Base-by-base conservation (phyloP, 92 coral and sea anemone genomes). In the Plumapathes pennacea region DNA sequence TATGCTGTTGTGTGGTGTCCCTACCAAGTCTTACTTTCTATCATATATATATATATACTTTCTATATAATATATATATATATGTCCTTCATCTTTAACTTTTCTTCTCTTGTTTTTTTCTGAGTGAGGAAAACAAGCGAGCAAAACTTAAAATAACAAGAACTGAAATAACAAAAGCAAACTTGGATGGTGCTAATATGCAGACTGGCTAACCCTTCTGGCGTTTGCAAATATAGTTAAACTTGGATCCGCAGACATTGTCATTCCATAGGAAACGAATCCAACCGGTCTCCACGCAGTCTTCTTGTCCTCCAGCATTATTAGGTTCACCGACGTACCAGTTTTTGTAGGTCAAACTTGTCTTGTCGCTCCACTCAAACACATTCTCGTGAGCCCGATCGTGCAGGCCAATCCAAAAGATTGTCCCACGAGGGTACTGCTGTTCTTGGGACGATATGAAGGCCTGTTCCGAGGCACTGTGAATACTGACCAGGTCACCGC, bases 371-470 rank as follows among this genome's bases (percentile, higher is more conserved):
- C 99, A 94, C 18, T 39, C 77, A 29, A 80, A 94, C 19, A 67
- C 42, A 3, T 84, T 86, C 47, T 89, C 95, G 3, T 46, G 75
- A n/a, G 45, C 49, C 6, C 57, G 76, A 52, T 94, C 99, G 33
- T 85, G 77, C 8, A 94, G 81, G 1, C 99, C 99, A 0, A 85
- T 74, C 99, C 99, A 94, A 10, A 88, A n/a, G n/a, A n/a, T n/a
- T n/a, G n/a, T 84, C 97, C 97, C 88, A 34, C 70, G 88, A 14
- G 47, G 66, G 23, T 74, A 69, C 27, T 54, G 62, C 3, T 50
- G 41, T 37, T 43, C 54, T 34, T 56, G 46, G 0, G 62, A 65
- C 0, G 83, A 65, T 46, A 91, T 52, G 37, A 88, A 91, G 60
- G 44, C 38, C 71, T 70, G 77, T 60, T 91, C 97, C 10, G 72